Evolutionary conservation across 37 sponge, comb jelly and placozoan species (phyloP).

Genomic region (Axinella damicornis): DNA sequence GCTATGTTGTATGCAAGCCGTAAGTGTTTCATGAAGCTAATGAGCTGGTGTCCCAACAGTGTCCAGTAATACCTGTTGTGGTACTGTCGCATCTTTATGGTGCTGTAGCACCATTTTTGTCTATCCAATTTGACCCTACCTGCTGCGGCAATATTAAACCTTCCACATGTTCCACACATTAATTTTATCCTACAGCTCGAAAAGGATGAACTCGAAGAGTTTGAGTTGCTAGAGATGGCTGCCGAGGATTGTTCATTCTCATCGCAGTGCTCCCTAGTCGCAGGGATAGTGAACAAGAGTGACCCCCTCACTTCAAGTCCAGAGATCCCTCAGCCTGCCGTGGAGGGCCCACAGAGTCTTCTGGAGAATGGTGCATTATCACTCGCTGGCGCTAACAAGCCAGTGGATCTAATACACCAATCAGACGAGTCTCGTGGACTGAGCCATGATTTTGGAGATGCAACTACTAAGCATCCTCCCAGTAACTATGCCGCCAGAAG

Average conservation of each 20-base stretch:
- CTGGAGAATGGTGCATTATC: no score
- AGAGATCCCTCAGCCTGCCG: not conserved
- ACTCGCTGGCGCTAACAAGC: not conserved
- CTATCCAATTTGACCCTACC: not conserved
- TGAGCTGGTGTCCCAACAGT: no score
- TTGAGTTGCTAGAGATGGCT: constrained; percentile 80
- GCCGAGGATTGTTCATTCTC: constrained; percentile 53
- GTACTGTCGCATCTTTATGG: not conserved
- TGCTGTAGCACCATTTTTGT: not conserved
- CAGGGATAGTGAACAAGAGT: not conserved
- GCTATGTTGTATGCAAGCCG: no score
- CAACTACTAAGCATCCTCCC: no score
- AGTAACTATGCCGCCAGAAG: no score
- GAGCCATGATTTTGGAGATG: not conserved
- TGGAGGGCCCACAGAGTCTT: not conserved
- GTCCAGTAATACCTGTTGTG: constrained; percentile 1
- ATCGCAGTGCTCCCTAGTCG: constrained; percentile 69
- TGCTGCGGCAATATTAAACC: not conserved
- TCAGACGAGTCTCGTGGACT: not conserved
- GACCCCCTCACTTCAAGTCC: not conserved
- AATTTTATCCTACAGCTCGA: constrained; percentile 71
- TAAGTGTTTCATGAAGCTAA: not conserved
- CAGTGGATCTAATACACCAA: not conserved
- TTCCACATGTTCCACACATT: no score
- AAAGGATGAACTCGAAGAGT: constrained; percentile 80